These are phyloP conservation scores for Sarcophaga carnaria DNA, from an alignment of 2,888 invertebrate genomes.

Conservation along the genomic window DNA sequence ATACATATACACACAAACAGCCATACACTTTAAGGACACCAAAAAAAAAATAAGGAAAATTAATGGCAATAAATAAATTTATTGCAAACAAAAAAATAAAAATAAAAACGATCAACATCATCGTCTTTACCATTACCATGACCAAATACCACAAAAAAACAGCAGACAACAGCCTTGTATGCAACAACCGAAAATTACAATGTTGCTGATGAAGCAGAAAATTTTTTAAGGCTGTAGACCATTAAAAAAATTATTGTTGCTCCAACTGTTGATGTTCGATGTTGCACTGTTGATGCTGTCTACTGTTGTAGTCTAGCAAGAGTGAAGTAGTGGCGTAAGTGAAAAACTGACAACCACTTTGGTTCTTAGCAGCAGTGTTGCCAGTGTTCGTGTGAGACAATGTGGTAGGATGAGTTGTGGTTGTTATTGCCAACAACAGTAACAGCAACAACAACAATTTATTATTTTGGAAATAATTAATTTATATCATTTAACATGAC, in stretches of 20 bases:
- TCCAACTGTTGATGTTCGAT: neutral
- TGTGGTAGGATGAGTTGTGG: neutral
- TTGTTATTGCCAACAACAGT: constrained; percentile 9
- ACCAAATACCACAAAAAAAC: neutral
- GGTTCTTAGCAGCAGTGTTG: too few species aligned
- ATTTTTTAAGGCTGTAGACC: neutral
- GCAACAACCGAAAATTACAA: neutral
- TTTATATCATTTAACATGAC: constrained; percentile 63
- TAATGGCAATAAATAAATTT: constrained; percentile 44
- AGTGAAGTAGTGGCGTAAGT: too few species aligned
- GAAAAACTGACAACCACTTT: too few species aligned
- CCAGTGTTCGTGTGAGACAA: too few species aligned
- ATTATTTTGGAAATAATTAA: constrained; percentile 61
- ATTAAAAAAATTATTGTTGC: constrained; percentile 29
- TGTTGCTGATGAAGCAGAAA: constrained; percentile 17
- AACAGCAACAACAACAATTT: constrained; percentile 34
- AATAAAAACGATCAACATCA: constrained; percentile 13
- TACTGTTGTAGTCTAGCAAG: too few species aligned
- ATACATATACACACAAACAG: too few species aligned
- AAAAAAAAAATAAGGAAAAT: too few species aligned
- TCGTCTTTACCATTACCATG: neutral
- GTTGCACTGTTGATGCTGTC: neutral
- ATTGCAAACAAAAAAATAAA: neutral
- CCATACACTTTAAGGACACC: too few species aligned
- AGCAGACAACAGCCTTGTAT: neutral